phyloP scores from a whole-genome alignment of 2,888 invertebrate genomes.

The Nudaria mundana region DNA sequence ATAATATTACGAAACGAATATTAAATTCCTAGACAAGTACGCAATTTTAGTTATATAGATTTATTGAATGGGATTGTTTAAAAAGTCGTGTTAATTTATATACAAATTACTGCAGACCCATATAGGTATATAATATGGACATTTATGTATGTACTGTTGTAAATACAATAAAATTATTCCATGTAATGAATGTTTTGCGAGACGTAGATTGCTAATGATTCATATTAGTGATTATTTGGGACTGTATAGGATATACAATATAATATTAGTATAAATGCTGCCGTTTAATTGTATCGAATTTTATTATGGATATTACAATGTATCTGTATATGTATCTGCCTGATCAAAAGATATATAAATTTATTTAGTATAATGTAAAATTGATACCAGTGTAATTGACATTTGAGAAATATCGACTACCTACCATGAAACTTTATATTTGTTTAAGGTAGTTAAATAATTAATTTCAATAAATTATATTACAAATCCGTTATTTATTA shows the following conservation, averaged over 20 bases:
- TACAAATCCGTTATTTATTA: no score
- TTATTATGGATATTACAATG: constrained; percentile 13
- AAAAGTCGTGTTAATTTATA: constrained; percentile 3
- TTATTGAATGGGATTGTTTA: constrained; percentile 5
- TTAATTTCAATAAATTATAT: constrained; percentile 9
- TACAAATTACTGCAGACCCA: background rate
- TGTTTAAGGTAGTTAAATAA: constrained; percentile 5
- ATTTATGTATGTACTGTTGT: constrained; percentile 6
- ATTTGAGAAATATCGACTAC: constrained; percentile 22
- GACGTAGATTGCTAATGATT: constrained; percentile 20
- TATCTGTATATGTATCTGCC: constrained; percentile 16
- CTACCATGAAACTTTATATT: constrained; percentile 21
- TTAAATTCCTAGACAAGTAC: constrained; percentile 3
- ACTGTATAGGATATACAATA: constrained; percentile 28
- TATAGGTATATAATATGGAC: background rate
- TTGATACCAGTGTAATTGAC: constrained; percentile 17
- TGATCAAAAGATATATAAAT: constrained; percentile 19
- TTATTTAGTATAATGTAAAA: constrained; percentile 15
- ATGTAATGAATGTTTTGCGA: constrained; percentile 11
- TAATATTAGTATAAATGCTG: constrained; percentile 24
- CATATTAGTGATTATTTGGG: constrained; percentile 24
- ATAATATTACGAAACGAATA: no score
- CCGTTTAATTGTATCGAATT: constrained; percentile 18
- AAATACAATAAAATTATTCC: constrained; percentile 11
- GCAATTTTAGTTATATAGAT: constrained; percentile 8